These are phyloP conservation scores for Heliangelus exortis DNA, from an alignment of 2,797 vertebrate species.

Conservation along the genomic window DNA sequence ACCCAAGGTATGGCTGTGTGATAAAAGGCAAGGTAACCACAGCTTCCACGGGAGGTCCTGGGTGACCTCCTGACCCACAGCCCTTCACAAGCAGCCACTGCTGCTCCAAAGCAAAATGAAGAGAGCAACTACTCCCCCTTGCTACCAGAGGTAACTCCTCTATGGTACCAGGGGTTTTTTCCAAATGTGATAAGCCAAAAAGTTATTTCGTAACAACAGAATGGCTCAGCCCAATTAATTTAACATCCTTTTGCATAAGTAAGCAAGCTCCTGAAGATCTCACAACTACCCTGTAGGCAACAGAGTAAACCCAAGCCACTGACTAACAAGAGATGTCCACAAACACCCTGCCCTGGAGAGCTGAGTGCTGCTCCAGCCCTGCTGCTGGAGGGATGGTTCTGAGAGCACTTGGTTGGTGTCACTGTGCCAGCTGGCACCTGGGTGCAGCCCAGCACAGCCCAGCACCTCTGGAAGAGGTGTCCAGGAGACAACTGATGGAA, in stretches of 20 bases:
- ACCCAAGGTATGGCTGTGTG: not conserved
- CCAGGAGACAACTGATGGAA: not conserved
- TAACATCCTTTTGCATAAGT: not conserved
- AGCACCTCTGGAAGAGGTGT: not conserved
- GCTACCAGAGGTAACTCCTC: not conserved
- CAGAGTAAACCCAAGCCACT: not conserved
- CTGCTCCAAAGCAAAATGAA: not conserved
- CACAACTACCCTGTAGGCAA: not conserved
- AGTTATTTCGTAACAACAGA: not conserved
- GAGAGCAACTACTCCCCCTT: too few species aligned
- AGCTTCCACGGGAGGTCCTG: not conserved
- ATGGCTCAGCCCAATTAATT: not conserved
- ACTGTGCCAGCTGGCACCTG: fast-evolving
- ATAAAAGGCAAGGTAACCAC: not conserved
- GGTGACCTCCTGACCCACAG: fast-evolving
- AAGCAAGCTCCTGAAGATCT: not conserved
- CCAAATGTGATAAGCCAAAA: not conserved
- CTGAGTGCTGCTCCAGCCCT: not conserved
- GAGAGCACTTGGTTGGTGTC: fast-evolving
- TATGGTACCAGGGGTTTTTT: not conserved
- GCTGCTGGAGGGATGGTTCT: not conserved
- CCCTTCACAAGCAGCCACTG: not conserved
- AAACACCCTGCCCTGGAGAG: not conserved
- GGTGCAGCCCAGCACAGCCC: not conserved
- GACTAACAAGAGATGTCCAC: not conserved